Evolutionary conservation across 2,888 invertebrate genomes (phyloP), one percentile per base, ranked within the genome.

Genomic region (Coenonympha glycerion): DNA sequence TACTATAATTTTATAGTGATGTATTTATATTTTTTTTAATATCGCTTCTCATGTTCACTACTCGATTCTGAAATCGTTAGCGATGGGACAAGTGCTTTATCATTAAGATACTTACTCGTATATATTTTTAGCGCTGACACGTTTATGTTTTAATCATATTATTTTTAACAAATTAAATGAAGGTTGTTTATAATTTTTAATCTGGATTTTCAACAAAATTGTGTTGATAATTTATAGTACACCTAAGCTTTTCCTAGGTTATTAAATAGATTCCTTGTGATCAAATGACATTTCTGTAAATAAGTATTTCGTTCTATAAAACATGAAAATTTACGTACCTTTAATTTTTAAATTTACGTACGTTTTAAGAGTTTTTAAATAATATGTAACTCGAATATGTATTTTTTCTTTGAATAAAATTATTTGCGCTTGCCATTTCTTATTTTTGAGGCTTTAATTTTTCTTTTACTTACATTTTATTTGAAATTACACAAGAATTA

Each of bases 371-470:
- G 18, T 18, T 62, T 63, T 67, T n/a, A n/a, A 63, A 57, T 57
- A 61, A 61, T 64, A 40, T 37, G 42, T 16, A 45, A 47, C 76
- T 78, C 76, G 74, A 79, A 79, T 79, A 76, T 66, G 57, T 61
- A 58, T 55, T 11, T 8, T 1, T 28, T 6, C 13, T 19, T 28
- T 3, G 26, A 24, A 15, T 40, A 5, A n/a, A 21, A 22, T 36
- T n/a, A 63, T 50, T 65, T 60, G 61, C 61, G 66, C 80, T 80
- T 81, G 80, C 81, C 81, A 76, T 77, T 71, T 65, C 52, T 62
- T 56, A 44, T 53, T 61, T 57, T 47, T 51, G 58, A 63, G 50
- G 64, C 61, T 71, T 71, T 64, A 66, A 63, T 52, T 50, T 55
- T 49, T 49, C n/a, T 30, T 16, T 41, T 26, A 31, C 15, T 41